These are phyloP conservation scores for Typhlichthys eigenmanni DNA, from an alignment of 2,797 vertebrate species.

Conservation along the genomic window DNA sequence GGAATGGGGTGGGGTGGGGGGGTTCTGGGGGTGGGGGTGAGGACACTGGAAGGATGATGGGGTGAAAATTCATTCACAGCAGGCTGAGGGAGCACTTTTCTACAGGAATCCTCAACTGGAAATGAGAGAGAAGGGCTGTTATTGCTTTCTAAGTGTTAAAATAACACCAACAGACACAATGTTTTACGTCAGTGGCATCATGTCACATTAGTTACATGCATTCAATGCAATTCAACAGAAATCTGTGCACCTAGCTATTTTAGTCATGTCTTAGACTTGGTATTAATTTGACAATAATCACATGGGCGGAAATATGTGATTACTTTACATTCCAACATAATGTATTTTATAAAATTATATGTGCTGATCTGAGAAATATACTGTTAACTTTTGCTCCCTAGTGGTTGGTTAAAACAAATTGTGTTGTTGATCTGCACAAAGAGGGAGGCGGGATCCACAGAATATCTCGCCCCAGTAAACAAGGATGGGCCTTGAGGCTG, in stretches of 20 bases:
- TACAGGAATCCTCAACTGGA: slow-evolving; percentile 98
- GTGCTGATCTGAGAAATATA: slow-evolving; percentile 40
- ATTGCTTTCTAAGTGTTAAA: slow-evolving; percentile 79
- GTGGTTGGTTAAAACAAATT: slow-evolving; percentile 42
- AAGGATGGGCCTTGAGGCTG: slow-evolving; percentile 42
- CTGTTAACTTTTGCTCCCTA: slow-evolving; percentile 18
- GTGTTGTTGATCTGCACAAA: slow-evolving; percentile 40
- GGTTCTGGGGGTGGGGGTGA: slow-evolving; percentile 47
- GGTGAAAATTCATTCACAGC: slow-evolving; percentile 82
- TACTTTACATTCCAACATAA: no score
- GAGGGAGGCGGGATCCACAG: slow-evolving; percentile 31
- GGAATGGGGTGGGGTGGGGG: slow-evolving; percentile 44
- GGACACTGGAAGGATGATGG: slow-evolving; percentile 73
- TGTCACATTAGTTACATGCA: slow-evolving; percentile 38
- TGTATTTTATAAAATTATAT: neutral
- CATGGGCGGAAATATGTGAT: no score
- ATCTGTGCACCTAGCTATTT: neutral
- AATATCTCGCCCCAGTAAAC: slow-evolving; percentile 52
- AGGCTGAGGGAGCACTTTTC: slow-evolving; percentile 83
- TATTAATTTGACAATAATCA: no score
- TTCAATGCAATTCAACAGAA: slow-evolving; percentile 7
- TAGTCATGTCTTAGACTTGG: no score
- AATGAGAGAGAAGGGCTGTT: slow-evolving; percentile 90
- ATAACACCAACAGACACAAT: slow-evolving; percentile 55
- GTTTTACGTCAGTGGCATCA: slow-evolving; percentile 46